Evolutionary conservation across 2,797 vertebrate genomes (phyloP).

Genomic region (Typhlichthys subterraneus): DNA sequence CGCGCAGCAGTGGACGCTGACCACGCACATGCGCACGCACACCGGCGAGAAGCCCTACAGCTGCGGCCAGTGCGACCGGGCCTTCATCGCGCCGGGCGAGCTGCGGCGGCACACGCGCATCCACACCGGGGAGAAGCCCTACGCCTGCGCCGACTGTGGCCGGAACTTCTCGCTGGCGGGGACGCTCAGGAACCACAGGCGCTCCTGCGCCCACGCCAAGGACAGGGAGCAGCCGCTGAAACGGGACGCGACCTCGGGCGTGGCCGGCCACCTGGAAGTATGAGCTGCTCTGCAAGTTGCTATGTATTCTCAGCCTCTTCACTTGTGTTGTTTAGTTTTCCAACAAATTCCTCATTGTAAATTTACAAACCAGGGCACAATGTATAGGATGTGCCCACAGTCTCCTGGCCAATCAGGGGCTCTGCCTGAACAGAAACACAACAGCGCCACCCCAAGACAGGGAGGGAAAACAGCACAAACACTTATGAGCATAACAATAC

Average conservation of each 20-base stretch:
- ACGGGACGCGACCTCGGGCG: conserved; percentile 9
- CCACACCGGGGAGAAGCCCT: conserved; percentile 74
- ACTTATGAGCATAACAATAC: no score
- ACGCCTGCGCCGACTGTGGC: conserved; percentile 68
- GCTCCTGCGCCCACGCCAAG: conserved; percentile 61
- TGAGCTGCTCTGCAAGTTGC: neutral
- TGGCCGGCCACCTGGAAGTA: conserved; percentile 42
- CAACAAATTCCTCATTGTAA: no score
- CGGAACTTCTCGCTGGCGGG: conserved; percentile 71
- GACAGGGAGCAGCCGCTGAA: conserved; percentile 18
- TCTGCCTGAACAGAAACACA: no score
- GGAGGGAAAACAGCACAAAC: no score
- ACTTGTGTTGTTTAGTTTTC: no score
- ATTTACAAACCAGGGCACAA: no score
- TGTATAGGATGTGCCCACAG: no score
- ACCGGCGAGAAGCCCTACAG: conserved; percentile 73
- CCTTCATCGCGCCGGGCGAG: conserved; percentile 71
- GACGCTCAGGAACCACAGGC: conserved; percentile 71
- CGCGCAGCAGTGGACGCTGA: conserved; percentile 75
- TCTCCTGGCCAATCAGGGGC: no score
- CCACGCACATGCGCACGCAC: conserved; percentile 75
- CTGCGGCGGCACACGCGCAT: conserved; percentile 72
- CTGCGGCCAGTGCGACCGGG: conserved; percentile 70
- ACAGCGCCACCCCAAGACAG: no score
- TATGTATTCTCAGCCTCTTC: no score